phyloP scores from a whole-genome alignment of 2,888 invertebrate genomes.

The Keiferia lycopersicella region DNA sequence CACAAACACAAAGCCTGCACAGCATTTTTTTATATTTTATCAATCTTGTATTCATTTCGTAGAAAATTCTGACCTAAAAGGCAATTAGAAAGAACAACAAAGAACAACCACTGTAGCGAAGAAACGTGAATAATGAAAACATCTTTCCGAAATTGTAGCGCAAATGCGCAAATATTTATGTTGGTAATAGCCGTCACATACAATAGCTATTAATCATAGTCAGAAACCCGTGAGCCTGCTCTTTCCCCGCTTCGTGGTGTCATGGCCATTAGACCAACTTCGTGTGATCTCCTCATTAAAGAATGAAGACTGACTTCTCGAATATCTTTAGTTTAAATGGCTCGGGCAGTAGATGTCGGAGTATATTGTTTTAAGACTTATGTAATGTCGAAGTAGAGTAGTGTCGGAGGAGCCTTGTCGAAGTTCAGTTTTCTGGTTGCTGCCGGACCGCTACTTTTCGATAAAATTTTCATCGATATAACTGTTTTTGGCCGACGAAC shows the following conservation, averaged over 20 bases:
- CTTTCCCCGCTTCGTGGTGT: conserved; percentile 31
- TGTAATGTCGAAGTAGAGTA: too few relatives aligned
- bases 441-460: too few relatives aligned
- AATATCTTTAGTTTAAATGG: conserved; percentile 44
- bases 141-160: conserved; percentile 40
- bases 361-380: too few relatives aligned
- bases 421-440: too few relatives aligned
- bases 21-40: too few relatives aligned
- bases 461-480: too few relatives aligned
- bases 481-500: too few relatives aligned
- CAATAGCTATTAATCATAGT: conserved; percentile 50
- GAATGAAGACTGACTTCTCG: conserved; percentile 44
- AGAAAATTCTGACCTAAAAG: too few relatives aligned
- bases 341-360: too few relatives aligned
- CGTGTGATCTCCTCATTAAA: conserved; percentile 56
- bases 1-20: too few relatives aligned
- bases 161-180: conserved; percentile 48
- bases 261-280: conserved; percentile 45
- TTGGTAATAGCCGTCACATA: conserved; percentile 38
- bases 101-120: neutral
- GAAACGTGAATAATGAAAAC: neutral
- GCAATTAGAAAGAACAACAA: neutral
- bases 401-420: too few relatives aligned
- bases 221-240: conserved; percentile 32
- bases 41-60: too few relatives aligned